Base-by-base conservation (phyloP, 2,888 invertebrate species). In the Diaprepes abbreviatus region DNA sequence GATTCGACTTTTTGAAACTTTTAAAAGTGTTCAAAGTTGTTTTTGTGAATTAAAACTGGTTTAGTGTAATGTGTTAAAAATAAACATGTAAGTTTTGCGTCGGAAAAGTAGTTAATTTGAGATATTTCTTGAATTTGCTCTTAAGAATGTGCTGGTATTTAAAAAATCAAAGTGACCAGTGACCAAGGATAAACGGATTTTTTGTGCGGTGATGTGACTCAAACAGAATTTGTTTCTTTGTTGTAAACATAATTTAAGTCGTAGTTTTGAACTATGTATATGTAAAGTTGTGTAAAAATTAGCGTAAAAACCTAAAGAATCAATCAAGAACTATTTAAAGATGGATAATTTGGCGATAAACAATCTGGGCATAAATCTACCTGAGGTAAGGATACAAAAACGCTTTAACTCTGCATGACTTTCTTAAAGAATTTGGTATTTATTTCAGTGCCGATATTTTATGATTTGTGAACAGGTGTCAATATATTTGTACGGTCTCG, bases 331-430 rank as follows among this genome's bases (percentile, higher is more conserved):
- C 43, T 17, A 7, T 28, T 55, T 14, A 43, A 40, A 58, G 14
- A 83, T 82, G 82, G 82, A 82, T 77, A 80, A 81, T 71, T 75
- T 83, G 54, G 77, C 81, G 21, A 80, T 79, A 70, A 82, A 83
- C 73, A 83, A 82, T 77, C 74, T 82, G 71, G 77, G 79, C 54
- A 74, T 79, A 21, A 80, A 77, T 77, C 74, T 82, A 78, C 82
- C 83, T 73, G 83, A 83, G 83, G 83, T 77, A 58, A 75, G 75
- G 68, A 62, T 28, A 12, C 19, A 7, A 38, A 38, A 14, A 16
- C 12, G 17, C 35, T 24, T 21, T 35, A 55, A 17, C 6, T 19
- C 45, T 21, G 55, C 21, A 24, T 24, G 21, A 55, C 10, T 35
- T 38, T 12, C n/a, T 38, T n/a, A 17, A 17, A 17, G n/a, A 5